Percentiles rank a stretch among this genome's conserved stretches.
Evolutionary conservation across 1,140 invertebrate species (phyloP).

Genomic region (Monochamus saltuarius): DNA sequence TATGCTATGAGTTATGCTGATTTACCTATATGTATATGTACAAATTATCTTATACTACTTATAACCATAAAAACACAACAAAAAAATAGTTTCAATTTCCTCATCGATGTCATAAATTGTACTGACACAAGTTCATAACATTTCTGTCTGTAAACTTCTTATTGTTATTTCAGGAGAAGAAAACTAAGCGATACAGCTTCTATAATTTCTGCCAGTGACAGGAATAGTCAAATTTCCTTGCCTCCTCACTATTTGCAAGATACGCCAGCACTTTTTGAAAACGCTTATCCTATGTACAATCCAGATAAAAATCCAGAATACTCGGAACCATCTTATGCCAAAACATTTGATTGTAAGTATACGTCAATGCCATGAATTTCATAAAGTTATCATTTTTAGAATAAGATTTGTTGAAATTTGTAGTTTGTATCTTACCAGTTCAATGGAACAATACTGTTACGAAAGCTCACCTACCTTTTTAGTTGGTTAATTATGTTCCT

Average conservation of each 20-base stretch:
- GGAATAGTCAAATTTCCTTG: conserved; percentile 22
- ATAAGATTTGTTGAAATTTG: not conserved
- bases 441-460: not conserved
- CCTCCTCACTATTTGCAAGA: conserved; percentile 28
- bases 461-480: too few relatives aligned
- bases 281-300: conserved; percentile 20
- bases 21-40: too few relatives aligned
- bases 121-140: not conserved
- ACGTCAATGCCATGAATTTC: not conserved
- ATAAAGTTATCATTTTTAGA: not conserved
- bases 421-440: not conserved
- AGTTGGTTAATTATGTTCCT: too few relatives aligned
- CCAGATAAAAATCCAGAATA: conserved; percentile 6
- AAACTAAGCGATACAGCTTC: conserved; percentile 20
- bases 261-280: conserved; percentile 23
- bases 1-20: too few relatives aligned
- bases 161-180: conserved; percentile 21
- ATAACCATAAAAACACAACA: too few relatives aligned
- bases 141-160: not conserved
- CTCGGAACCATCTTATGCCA: not conserved
- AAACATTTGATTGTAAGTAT: not conserved
- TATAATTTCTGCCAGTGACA: conserved; percentile 17
- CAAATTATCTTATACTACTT: too few relatives aligned
- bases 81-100: too few relatives aligned
- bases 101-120: too few relatives aligned